phyloP scores from a whole-genome alignment of 1,140 invertebrate genomes.

The roundworm (Caenorhabditis elegans) region DNA sequence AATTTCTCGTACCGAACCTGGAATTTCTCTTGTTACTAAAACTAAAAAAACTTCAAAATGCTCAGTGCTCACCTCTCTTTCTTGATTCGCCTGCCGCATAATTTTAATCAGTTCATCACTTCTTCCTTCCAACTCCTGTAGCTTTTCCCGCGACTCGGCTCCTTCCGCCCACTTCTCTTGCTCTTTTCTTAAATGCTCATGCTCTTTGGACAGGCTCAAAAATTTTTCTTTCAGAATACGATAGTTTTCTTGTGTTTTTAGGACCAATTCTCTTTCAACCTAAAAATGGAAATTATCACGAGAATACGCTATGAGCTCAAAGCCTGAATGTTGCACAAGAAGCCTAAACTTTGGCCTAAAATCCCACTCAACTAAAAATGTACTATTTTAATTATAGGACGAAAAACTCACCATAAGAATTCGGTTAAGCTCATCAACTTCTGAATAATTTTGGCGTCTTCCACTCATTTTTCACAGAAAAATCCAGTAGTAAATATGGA shows the following conservation, averaged over 20 bases:
- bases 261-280: constrained; percentile 1
- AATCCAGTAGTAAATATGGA: too few species aligned
- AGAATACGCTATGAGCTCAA: too few species aligned
- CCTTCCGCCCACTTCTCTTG: not conserved
- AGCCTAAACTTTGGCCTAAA: too few species aligned
- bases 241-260: constrained; percentile 15
- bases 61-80: not conserved
- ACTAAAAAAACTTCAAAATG: not conserved
- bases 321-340: too few species aligned
- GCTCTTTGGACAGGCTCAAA: not conserved
- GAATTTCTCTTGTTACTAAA: not conserved
- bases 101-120: constrained; percentile 1
- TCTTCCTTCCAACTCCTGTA: not conserved
- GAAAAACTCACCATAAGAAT: constrained; percentile 1
- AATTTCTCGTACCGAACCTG: not conserved
- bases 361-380: too few species aligned
- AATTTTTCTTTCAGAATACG: not conserved
- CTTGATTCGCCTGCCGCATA: not conserved
- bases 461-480: not conserved
- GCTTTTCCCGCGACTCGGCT: not conserved
- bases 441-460: not conserved
- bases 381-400: too few species aligned
- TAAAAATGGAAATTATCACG: not conserved
- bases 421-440: not conserved
- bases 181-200: not conserved